These are phyloP conservation scores for Odontomachus brunneus DNA, from an alignment of 1,140 invertebrate genomes.

Conservation along the genomic window DNA sequence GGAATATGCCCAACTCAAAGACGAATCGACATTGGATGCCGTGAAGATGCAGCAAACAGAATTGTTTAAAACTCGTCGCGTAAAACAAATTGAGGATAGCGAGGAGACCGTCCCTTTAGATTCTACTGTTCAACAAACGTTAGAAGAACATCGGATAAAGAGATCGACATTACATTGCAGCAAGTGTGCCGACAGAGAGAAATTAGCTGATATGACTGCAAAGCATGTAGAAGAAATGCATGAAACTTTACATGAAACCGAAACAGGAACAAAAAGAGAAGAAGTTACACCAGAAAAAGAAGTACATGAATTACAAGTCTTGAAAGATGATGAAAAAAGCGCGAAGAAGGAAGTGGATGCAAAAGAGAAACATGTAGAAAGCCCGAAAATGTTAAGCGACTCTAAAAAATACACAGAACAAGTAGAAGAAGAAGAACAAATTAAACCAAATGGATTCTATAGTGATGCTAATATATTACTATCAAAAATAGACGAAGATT, in stretches of 20 bases:
- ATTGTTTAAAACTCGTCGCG: background rate
- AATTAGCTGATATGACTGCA: background rate
- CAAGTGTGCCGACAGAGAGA: background rate
- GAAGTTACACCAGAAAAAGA: background rate
- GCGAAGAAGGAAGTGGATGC: background rate
- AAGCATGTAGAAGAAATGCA: background rate
- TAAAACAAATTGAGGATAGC: slow-evolving; percentile 27
- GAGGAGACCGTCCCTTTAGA: background rate
- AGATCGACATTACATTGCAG: background rate
- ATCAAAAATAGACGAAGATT: slow-evolving; percentile 26
- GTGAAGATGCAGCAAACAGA: background rate
- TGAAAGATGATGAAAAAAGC: background rate
- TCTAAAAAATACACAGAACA: too few species aligned
- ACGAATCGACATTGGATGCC: background rate
- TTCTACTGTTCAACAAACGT: background rate
- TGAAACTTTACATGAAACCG: background rate
- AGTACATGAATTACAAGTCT: background rate
- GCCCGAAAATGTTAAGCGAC: background rate
- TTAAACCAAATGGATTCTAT: background rate
- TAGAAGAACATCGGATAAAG: background rate
- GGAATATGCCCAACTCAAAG: background rate
- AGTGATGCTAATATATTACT: background rate
- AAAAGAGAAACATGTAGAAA: background rate
- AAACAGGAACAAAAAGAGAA: background rate
- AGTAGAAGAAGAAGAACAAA: background rate